These are phyloP conservation scores for Microctonus brassicae DNA, from an alignment of 2,888 invertebrate species.

Conservation along the genomic window DNA sequence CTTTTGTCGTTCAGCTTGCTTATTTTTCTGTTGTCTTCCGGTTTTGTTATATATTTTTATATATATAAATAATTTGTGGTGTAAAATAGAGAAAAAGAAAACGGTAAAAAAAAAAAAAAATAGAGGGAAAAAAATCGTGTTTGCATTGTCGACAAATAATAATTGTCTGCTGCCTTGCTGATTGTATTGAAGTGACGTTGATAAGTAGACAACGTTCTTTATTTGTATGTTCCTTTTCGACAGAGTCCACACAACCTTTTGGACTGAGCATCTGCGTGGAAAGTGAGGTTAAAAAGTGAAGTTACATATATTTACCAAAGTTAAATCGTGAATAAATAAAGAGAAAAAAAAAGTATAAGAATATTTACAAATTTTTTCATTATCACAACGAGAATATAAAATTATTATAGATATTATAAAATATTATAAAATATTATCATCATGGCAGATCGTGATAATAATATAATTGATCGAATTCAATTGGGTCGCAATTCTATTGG, in stretches of 20 bases:
- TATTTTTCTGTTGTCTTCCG: not conserved
- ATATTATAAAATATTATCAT: conserved; percentile 19
- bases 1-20: not conserved
- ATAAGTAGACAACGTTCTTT: not conserved
- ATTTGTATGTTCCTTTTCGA: conserved; percentile 17
- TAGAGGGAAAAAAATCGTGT: not conserved
- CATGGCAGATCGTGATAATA: conserved; percentile 55
- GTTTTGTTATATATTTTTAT: too few relatives aligned
- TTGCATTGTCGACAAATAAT: not conserved
- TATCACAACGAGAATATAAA: not conserved
- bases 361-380: not conserved
- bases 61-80: not conserved
- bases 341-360: not conserved
- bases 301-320: not conserved
- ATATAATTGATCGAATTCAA: conserved; percentile 51
- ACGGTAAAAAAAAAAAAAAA: not conserved
- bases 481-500: conserved; percentile 47
- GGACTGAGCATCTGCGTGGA: conserved; percentile 21
- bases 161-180: not conserved
- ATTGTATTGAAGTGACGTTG: not conserved
- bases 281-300: conserved; percentile 1
- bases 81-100: not conserved
- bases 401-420: not conserved
- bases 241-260: conserved; percentile 11
- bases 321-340: not conserved